Conservation (phyloP, 2,113 vertebrate genomes). For the Pseudorasbora parva region DNA sequence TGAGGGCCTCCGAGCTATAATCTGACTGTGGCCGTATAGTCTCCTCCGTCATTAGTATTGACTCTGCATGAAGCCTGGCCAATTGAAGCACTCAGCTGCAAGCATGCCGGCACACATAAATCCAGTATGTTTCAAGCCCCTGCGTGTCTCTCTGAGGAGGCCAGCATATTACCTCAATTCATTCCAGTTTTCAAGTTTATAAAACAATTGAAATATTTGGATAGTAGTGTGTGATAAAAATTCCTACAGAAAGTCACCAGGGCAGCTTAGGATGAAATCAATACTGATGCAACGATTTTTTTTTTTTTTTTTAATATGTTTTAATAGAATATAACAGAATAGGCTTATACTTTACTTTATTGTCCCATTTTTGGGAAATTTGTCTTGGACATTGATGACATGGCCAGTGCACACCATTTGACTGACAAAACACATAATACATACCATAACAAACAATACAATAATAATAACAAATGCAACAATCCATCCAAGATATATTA, state of each 20-base stretch:
- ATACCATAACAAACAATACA: no score
- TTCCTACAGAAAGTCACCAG: not conserved
- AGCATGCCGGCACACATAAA: constrained; percentile 56
- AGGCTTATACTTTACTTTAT: no score
- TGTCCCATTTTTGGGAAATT: no score
- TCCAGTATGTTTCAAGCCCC: constrained; percentile 48
- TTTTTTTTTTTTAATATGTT: not conserved
- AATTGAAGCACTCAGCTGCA: constrained; percentile 56
- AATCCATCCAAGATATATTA: no score
- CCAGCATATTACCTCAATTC: constrained; percentile 46
- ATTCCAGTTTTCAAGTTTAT: constrained; percentile 35
- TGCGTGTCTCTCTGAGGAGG: constrained; percentile 43
- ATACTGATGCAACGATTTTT: not conserved
- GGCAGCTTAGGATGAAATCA: not conserved
- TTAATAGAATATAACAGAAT: not conserved
- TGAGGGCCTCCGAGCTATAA: constrained; percentile 56
- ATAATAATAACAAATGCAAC: no score
- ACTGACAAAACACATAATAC: no score
- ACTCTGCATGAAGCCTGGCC: constrained; percentile 56
- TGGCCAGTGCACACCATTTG: no score
- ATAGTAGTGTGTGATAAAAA: not conserved
- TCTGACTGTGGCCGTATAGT: constrained; percentile 59
- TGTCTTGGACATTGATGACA: no score
- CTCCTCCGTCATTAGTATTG: constrained; percentile 61
- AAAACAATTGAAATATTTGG: constrained; percentile 29